Conservation (phyloP, 2,113 vertebrate species). For the Meleagris gallopavo region DNA sequence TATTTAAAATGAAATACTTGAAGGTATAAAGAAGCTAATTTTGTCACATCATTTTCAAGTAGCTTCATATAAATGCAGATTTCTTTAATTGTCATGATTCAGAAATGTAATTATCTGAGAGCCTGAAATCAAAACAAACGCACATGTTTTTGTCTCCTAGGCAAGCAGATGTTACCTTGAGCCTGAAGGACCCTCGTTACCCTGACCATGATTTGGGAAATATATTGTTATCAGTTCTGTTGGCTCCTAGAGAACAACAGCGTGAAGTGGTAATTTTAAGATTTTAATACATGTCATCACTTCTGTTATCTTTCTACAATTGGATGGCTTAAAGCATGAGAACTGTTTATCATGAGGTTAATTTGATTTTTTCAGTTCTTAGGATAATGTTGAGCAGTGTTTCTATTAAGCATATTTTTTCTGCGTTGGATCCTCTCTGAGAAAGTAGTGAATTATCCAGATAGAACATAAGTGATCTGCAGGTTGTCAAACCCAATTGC, state of each 20-base stretch:
- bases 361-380: not conserved
- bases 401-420: not conserved
- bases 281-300: not conserved
- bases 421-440: not conserved
- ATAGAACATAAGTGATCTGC: not conserved
- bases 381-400: not conserved
- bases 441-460: not conserved
- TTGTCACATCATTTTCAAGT: not conserved
- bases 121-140: not conserved
- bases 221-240: constrained; percentile 83
- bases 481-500: not conserved
- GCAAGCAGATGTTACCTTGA: constrained; percentile 86
- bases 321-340: not conserved
- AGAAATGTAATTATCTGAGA: not conserved
- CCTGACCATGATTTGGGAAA: constrained; percentile 90
- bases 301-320: not conserved
- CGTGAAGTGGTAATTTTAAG: constrained; percentile 87
- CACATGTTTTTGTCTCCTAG: constrained; percentile 70
- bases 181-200: constrained; percentile 92
- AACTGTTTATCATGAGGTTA: not conserved
- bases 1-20: not conserved
- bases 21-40: not conserved
- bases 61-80: not conserved
- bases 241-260: constrained; percentile 87
- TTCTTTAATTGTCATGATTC: not conserved